Conservation (phyloP, 1,140 invertebrate species). For the Leucophenga varia region DNA sequence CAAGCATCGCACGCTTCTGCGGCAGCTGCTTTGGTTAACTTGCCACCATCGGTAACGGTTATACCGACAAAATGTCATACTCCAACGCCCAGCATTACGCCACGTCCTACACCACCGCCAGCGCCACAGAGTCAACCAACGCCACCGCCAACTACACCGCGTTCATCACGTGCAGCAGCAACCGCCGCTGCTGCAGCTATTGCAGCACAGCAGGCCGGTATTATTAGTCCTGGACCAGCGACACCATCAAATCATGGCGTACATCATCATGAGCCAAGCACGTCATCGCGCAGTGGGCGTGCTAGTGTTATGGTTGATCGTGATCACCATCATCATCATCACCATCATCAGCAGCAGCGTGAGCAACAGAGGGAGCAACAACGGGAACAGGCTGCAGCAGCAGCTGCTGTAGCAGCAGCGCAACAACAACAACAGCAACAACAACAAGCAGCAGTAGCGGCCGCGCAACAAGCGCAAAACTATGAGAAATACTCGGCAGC, state of each 20-base stretch:
- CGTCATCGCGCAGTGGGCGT: slow-evolving; percentile 20
- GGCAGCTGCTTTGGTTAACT: slow-evolving; percentile 45
- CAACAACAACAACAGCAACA: slow-evolving; percentile 56
- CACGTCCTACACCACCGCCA: slow-evolving; percentile 53
- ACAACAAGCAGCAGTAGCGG: slow-evolving; percentile 49
- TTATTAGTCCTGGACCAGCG: slow-evolving; percentile 60
- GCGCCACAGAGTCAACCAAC: slow-evolving; percentile 31
- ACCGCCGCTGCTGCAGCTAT: slow-evolving; percentile 54
- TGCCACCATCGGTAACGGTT: slow-evolving; percentile 50
- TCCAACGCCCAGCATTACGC: slow-evolving; percentile 57
- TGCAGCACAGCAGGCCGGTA: slow-evolving; percentile 58
- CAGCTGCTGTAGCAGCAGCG: slow-evolving; percentile 55
- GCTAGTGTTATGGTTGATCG: too few species aligned
- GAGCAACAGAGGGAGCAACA: slow-evolving; percentile 4
- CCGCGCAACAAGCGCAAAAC: slow-evolving; percentile 49
- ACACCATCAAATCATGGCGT: slow-evolving; percentile 56
- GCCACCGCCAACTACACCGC: slow-evolving; percentile 56
- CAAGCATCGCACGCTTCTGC: slow-evolving; percentile 42
- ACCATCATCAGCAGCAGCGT: slow-evolving; percentile 34
- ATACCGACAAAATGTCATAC: slow-evolving; percentile 55
- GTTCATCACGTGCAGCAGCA: slow-evolving; percentile 51
- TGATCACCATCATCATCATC: slow-evolving; percentile 37
- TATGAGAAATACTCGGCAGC: slow-evolving; percentile 59
- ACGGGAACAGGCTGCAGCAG: slow-evolving; percentile 12
- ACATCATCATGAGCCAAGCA: slow-evolving; percentile 55